Base-by-base conservation (phyloP, 2,888 invertebrate species). In the Caenorhabditis doughertyi region DNA sequence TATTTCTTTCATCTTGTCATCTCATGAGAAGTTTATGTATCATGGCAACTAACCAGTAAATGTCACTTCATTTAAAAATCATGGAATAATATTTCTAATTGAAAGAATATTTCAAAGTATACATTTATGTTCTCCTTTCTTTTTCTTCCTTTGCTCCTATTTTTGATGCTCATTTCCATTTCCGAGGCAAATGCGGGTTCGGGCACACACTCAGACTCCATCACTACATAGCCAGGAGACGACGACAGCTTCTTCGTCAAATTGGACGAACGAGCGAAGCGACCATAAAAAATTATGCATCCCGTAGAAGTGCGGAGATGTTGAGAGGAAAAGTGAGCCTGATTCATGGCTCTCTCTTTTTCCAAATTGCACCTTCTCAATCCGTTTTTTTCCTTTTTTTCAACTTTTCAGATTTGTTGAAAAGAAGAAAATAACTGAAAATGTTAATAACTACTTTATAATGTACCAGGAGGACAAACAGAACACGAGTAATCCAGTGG, bases 231-330 rank as follows among this genome's bases (percentile, higher is more conserved):
- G 39, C 39, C 65, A 55, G 60, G 29, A 35, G 55, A 47, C 56
- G 60, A 29, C 29, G 49, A 23, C 42, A 44, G 47, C 58, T 58
- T 58, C 49, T 64, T 68, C 60, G 58, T 55, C 60, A 60, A 68
- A 53, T 68, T 65, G 51, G 51, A 62, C 68, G 58, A 73, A 60
- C 60, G 71, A 71, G 47, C 58, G 58, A 58, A 71, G 70, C 60
- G 71, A 72, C 71, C 47, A 72, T 72, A 60, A 72, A 72, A 70
- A 72, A 72, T 72, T 72, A 72, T 72, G 56, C 70, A n/a, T 23
- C 42, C 67, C 68, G 68, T 68, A 42, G 68, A 23, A 44, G 67
- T 39, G 67, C 53, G 39, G 53, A 18, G 25, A 29, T 47, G 64
- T 47, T n/a, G 49, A 47, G 32, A 27, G 51, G 42, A 53, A 42